Percentiles rank a stretch among this genome's conserved stretches.
phyloP scores from a whole-genome alignment of 2,888 invertebrate species.

The Eupeodes luniger region DNA sequence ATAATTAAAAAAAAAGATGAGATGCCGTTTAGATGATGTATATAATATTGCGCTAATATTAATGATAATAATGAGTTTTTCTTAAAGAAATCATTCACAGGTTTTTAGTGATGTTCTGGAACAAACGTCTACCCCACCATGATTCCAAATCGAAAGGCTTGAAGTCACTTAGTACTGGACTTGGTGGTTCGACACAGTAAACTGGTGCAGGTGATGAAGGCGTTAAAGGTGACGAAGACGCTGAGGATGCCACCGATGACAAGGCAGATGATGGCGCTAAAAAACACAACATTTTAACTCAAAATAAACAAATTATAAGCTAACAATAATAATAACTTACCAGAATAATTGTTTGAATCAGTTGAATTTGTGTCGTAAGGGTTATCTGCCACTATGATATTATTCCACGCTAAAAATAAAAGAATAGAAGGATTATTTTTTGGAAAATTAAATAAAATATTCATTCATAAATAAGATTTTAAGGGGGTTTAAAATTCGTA shows the following conservation, averaged over 20 bases:
- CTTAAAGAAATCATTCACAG: constrained; percentile 83
- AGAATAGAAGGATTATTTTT: constrained; percentile 4
- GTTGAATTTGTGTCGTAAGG: constrained; percentile 81
- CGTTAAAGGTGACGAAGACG: constrained; percentile 77
- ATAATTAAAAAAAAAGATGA: constrained; percentile 34
- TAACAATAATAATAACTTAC: constrained; percentile 52
- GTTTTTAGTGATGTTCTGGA: constrained; percentile 93
- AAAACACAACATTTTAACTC: constrained; percentile 34
- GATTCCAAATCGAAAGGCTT: constrained; percentile 95
- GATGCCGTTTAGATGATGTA: constrained; percentile 49
- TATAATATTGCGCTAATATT: constrained; percentile 55
- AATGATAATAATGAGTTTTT: constrained; percentile 23
- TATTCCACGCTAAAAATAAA: constrained; percentile 82
- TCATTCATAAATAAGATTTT: constrained; percentile 31
- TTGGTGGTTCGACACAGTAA: constrained; percentile 91
- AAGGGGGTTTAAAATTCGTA: constrained; percentile 20
- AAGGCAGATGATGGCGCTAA: constrained; percentile 76
- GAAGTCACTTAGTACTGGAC: constrained; percentile 90
- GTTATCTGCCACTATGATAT: constrained; percentile 83
- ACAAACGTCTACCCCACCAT: constrained; percentile 95
- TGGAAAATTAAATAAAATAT: neutral
- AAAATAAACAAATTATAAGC: constrained; percentile 28
- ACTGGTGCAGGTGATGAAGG: constrained; percentile 84
- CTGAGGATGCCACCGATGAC: constrained; percentile 79
- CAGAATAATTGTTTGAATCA: constrained; percentile 80